Evolutionary conservation across 2,113 vertebrate species (phyloP).

Genomic region (Hyla sarda): DNA sequence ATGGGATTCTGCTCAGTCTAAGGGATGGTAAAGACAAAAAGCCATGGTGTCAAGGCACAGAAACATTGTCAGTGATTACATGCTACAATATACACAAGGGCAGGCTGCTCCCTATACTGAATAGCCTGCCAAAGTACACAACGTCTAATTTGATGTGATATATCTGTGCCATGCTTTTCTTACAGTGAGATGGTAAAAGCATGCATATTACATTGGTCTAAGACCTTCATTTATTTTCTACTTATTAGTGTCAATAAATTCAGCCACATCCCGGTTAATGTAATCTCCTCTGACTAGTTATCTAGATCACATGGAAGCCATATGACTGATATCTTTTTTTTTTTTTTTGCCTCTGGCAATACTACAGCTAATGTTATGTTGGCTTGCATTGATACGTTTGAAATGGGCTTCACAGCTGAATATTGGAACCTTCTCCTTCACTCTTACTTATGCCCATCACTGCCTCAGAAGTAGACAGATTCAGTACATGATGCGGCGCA

Average conservation of each 20-base stretch:
- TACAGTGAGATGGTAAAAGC: not conserved
- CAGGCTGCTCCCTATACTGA: not conserved
- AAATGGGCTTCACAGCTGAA: constrained; percentile 17
- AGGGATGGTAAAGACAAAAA: not conserved
- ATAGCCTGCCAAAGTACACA: constrained; percentile 1
- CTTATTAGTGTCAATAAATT: constrained; percentile 47
- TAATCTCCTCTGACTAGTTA: constrained; percentile 51
- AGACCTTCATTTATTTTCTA: constrained; percentile 39
- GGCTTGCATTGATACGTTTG: not conserved
- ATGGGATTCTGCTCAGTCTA: not conserved
- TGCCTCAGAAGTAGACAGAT: constrained; percentile 19
- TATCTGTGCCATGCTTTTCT: constrained; percentile 26
- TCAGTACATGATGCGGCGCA: constrained; percentile 3
- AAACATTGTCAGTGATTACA: not conserved
- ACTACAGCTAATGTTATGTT: constrained; percentile 24
- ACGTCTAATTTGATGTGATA: constrained; percentile 48
- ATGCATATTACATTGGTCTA: constrained; percentile 38
- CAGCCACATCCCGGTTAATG: constrained; percentile 35
- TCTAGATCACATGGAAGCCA: constrained; percentile 34
- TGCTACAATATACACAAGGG: not conserved
- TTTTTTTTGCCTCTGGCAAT: constrained; percentile 44
- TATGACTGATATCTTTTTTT: constrained; percentile 38
- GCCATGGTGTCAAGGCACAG: not conserved
- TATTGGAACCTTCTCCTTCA: constrained; percentile 4
- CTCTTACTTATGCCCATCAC: not conserved